These are phyloP conservation scores for Belgica antarctica DNA, from an alignment of 2,888 invertebrate genomes.

Conservation along the genomic window DNA sequence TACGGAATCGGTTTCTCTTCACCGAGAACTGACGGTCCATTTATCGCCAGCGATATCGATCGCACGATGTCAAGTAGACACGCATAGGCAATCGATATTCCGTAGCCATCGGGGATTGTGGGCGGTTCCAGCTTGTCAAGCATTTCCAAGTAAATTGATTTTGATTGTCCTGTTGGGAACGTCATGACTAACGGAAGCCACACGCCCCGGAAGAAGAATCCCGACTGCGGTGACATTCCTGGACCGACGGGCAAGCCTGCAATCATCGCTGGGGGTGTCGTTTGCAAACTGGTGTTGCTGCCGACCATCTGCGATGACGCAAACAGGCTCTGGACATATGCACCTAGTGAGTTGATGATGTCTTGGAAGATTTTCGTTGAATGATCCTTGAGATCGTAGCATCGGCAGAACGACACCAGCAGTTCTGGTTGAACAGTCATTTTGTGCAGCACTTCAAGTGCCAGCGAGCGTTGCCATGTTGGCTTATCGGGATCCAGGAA, in stretches of 20 bases:
- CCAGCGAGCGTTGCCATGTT: conserved; percentile 92
- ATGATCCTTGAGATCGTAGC: conserved; percentile 93
- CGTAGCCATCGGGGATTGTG: conserved; percentile 92
- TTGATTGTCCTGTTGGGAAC: conserved; percentile 80
- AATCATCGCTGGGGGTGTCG: conserved; percentile 45
- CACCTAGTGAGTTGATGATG: conserved; percentile 89
- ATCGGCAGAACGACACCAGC: conserved; percentile 87
- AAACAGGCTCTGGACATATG: conserved; percentile 89
- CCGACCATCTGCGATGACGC: conserved; percentile 68
- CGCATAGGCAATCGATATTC: conserved; percentile 92
- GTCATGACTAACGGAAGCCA: conserved; percentile 87
- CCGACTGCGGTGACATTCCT: conserved; percentile 81
- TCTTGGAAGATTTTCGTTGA: conserved; percentile 92
- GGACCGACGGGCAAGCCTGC: conserved; percentile 57
- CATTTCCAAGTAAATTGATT: conserved; percentile 92
- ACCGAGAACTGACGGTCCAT: conserved; percentile 58
- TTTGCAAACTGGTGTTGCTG: conserved; percentile 47
- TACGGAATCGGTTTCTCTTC: conserved; percentile 57
- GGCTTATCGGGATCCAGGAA: conserved; percentile 97
- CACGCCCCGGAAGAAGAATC: conserved; percentile 89
- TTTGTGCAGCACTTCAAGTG: conserved; percentile 92
- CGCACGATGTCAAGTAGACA: conserved; percentile 89
- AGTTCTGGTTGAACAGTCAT: conserved; percentile 84
- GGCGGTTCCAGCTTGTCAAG: conserved; percentile 94
- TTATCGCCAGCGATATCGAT: conserved; percentile 73